Evolutionary conservation across 2,797 vertebrate genomes (phyloP).

Genomic region (Melanotaenia nigrans): DNA sequence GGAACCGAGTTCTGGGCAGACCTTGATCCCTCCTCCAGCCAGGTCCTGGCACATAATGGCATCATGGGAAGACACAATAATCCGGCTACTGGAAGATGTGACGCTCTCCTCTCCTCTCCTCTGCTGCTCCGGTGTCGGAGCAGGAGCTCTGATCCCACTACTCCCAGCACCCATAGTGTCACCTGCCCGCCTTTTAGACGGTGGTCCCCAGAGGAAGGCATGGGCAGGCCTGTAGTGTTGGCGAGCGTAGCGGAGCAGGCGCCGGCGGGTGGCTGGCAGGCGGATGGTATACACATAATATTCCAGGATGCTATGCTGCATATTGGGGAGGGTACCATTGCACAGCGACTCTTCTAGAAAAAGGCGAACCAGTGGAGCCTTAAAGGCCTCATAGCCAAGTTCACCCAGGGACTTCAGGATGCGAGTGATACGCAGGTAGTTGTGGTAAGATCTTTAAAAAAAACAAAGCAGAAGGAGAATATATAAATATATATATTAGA

Average conservation of each 20-base stretch:
- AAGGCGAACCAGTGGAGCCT: slow-evolving; percentile 91
- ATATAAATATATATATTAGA: neutral
- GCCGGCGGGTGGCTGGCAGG: slow-evolving; percentile 88
- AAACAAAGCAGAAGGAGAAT: neutral
- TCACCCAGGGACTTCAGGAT: slow-evolving; percentile 98
- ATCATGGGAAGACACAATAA: slow-evolving; percentile 61
- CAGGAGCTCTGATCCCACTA: slow-evolving; percentile 75
- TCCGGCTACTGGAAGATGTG: slow-evolving; percentile 30
- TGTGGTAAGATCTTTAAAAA: slow-evolving; percentile 92
- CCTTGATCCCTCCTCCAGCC: slow-evolving; percentile 39
- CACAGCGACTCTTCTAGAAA: slow-evolving; percentile 94
- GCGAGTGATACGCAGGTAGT: slow-evolving; percentile 96
- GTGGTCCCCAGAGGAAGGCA: slow-evolving; percentile 96
- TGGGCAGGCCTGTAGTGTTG: slow-evolving; percentile 90
- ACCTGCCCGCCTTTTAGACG: slow-evolving; percentile 75
- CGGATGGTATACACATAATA: slow-evolving; percentile 97
- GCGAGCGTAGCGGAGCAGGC: slow-evolving; percentile 91
- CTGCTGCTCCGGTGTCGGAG: slow-evolving; percentile 71
- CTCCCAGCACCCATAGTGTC: slow-evolving; percentile 59
- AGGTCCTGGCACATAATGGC: slow-evolving; percentile 47
- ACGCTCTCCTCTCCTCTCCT: slow-evolving; percentile 53
- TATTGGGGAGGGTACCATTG: slow-evolving; percentile 90
- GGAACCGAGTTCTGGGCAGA: slow-evolving; percentile 34
- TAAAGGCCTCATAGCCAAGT: slow-evolving; percentile 95
- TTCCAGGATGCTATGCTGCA: slow-evolving; percentile 95